phyloP scores from a whole-genome alignment of 1,140 invertebrate genomes.

The Phortica variegata region DNA sequence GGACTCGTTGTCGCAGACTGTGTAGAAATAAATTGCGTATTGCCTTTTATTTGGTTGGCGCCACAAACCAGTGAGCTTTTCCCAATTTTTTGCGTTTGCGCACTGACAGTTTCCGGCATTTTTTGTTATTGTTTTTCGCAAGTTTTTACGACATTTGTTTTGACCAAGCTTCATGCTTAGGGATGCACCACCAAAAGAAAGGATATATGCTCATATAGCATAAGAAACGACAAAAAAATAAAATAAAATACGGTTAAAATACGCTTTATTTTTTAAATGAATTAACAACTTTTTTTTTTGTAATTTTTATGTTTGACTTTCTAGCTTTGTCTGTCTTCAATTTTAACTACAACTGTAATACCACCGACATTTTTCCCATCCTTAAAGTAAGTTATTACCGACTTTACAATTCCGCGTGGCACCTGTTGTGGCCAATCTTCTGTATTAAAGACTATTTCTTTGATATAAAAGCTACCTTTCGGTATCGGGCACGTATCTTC shows the following conservation, averaged over 20 bases:
- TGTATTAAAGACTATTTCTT: constrained; percentile 36
- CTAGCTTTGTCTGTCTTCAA: constrained; percentile 22
- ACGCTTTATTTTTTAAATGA: too few species aligned
- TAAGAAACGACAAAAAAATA: too few species aligned
- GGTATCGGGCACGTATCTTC: constrained; percentile 44
- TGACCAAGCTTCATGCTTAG: too few species aligned
- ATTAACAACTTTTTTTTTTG: too few species aligned
- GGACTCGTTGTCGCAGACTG: constrained; percentile 32
- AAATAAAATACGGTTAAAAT: too few species aligned
- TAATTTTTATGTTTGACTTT: background rate
- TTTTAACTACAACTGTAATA: constrained; percentile 32
- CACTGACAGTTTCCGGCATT: constrained; percentile 30
- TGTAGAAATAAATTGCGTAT: constrained; percentile 23
- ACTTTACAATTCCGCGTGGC: constrained; percentile 45
- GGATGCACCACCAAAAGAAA: too few species aligned
- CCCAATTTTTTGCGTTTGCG: constrained; percentile 29
- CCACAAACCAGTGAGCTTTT: constrained; percentile 6
- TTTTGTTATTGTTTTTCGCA: constrained; percentile 33
- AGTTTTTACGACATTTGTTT: too few species aligned
- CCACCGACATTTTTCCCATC: constrained; percentile 38
- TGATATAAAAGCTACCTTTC: constrained; percentile 38
- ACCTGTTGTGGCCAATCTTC: constrained; percentile 45
- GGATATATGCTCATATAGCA: too few species aligned
- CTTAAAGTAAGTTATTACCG: constrained; percentile 37
- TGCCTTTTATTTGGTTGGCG: constrained; percentile 40